phyloP scores from a whole-genome alignment of 2,113 vertebrate genomes.

The Epinephelus cyanopodus region DNA sequence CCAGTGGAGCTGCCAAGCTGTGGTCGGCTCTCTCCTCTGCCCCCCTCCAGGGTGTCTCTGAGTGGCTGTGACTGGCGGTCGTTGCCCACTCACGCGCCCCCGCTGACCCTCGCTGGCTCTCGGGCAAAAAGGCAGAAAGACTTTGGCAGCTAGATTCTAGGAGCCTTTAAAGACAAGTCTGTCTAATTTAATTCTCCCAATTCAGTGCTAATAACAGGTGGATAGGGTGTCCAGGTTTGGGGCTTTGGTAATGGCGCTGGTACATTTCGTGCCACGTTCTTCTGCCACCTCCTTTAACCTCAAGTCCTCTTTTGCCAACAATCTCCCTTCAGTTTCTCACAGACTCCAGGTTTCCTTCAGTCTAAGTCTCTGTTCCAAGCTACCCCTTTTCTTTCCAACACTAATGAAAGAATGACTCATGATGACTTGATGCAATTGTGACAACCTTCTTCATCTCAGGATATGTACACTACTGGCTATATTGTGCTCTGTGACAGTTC shows the following conservation, averaged over 20 bases:
- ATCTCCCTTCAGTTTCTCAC: constrained; percentile 14
- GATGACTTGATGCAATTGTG: constrained; percentile 38
- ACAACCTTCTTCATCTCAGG: constrained; percentile 45
- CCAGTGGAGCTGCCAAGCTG: constrained; percentile 78
- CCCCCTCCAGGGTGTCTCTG: constrained; percentile 64
- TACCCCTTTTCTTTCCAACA: neutral
- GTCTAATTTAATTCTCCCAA: constrained; percentile 70
- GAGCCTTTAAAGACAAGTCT: constrained; percentile 71
- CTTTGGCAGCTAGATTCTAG: constrained; percentile 59
- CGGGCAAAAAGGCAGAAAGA: constrained; percentile 64
- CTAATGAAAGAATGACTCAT: constrained; percentile 19
- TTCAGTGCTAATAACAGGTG: constrained; percentile 68
- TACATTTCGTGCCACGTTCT: constrained; percentile 51
- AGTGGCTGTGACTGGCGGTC: constrained; percentile 66
- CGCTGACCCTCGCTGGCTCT: constrained; percentile 63
- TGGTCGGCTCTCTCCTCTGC: constrained; percentile 53
- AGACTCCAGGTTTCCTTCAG: constrained; percentile 5
- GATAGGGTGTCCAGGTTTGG: constrained; percentile 22
- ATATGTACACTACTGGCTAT: constrained; percentile 20
- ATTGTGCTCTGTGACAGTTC: constrained; percentile 53
- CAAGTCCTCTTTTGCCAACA: constrained; percentile 36
- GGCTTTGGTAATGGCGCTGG: constrained; percentile 48
- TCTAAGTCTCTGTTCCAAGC: constrained; percentile 9
- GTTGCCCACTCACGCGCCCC: constrained; percentile 59
- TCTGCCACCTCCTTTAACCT: constrained; percentile 50